These are phyloP conservation scores for Antedon mediterranea DNA, from an alignment of 53 echinoderm and acorn worm genomes.

Conservation along the genomic window DNA sequence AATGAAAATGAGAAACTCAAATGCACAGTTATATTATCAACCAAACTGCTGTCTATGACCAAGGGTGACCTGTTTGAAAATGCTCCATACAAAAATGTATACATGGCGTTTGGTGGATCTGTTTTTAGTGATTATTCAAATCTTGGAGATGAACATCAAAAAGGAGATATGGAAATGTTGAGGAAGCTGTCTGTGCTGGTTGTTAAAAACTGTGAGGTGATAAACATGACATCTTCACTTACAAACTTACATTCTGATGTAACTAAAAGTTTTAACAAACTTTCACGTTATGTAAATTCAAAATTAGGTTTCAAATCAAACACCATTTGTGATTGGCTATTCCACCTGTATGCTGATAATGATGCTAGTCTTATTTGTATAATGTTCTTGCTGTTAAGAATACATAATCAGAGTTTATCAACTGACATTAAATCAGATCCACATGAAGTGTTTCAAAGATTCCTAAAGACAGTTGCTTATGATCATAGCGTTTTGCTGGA, in stretches of 20 bases:
- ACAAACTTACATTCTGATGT: neutral
- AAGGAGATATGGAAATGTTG: neutral
- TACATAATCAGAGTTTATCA: neutral
- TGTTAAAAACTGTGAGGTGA: neutral
- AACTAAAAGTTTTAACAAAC: neutral
- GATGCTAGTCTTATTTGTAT: neutral
- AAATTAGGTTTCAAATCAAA: neutral
- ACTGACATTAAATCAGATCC: slow-evolving; percentile 16
- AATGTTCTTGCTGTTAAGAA: neutral
- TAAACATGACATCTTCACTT: neutral
- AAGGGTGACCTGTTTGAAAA: slow-evolving; percentile 3
- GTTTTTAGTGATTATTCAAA: neutral
- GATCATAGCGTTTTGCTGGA: slow-evolving; percentile 76
- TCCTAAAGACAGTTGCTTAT: slow-evolving; percentile 39
- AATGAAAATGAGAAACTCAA: neutral
- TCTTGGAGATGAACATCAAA: neutral
- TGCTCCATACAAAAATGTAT: slow-evolving; percentile 13
- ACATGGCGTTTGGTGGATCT: slow-evolving; percentile 32
- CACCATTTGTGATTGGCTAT: neutral
- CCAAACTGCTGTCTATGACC: neutral
- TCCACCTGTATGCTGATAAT: neutral
- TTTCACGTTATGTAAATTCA: neutral
- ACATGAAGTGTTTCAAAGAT: slow-evolving; percentile 40
- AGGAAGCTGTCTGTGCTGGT: neutral
- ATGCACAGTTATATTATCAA: neutral